phyloP scores from a whole-genome alignment of 2,888 invertebrate genomes.

The Amiota mariae region DNA sequence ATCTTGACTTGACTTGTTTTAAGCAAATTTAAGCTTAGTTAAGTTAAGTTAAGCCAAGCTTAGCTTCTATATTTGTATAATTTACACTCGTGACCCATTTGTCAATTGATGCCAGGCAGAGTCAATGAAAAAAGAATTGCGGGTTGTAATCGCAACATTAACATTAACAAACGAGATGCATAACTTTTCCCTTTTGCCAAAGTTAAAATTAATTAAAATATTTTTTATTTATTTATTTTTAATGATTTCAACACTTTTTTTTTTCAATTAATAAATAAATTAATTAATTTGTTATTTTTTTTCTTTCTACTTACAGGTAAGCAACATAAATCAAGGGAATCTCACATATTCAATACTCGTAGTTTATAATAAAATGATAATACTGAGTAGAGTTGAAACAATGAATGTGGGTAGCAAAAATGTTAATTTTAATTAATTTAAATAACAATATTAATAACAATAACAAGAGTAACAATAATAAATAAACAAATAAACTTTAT shows the following conservation, averaged over 20 bases:
- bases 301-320: conserved; percentile 12
- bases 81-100: conserved; percentile 25
- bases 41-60: background rate
- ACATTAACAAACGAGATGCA: background rate
- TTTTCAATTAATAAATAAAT: conserved; percentile 5
- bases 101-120: conserved; percentile 16
- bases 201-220: background rate
- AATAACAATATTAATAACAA: too few species aligned
- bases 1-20: background rate
- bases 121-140: background rate
- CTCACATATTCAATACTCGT: too few species aligned
- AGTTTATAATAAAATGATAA: too few species aligned
- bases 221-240: background rate
- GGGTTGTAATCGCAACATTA: background rate
- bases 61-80: conserved; percentile 8
- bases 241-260: conserved; percentile 17
- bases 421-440: too few species aligned
- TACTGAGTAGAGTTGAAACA: too few species aligned
- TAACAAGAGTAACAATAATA: too few species aligned
- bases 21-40: too few species aligned
- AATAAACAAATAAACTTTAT: too few species aligned
- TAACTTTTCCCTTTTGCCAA: too few species aligned
- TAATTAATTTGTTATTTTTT: conserved; percentile 5
- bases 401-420: too few species aligned
- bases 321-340: background rate